phyloP scores from a whole-genome alignment of 2,113 vertebrate species.

The Desmodus rotundus region DNA sequence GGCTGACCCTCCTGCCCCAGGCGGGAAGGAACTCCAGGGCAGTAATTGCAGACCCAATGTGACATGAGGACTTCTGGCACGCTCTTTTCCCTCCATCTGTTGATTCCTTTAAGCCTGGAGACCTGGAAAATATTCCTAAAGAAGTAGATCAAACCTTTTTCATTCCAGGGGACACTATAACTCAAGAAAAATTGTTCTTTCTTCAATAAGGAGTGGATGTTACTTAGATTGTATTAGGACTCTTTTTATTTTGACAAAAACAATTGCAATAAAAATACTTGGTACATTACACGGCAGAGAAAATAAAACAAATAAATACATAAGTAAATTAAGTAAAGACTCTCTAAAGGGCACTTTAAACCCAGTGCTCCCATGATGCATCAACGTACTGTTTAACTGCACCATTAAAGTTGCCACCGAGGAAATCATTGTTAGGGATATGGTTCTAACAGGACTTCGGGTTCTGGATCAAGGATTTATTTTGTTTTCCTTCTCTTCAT shows the following conservation, averaged over 20 bases:
- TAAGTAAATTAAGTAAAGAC: not conserved
- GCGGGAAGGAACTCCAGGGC: not conserved
- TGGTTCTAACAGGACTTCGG: not conserved
- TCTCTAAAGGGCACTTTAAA: conserved; percentile 15
- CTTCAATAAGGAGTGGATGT: not conserved
- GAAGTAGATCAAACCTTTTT: not conserved
- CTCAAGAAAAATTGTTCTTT: conserved; percentile 29
- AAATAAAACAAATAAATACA: not conserved
- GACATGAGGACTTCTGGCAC: not conserved
- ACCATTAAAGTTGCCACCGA: not conserved
- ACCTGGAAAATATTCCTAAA: not conserved
- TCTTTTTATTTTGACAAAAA: not conserved
- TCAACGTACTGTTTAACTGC: not conserved
- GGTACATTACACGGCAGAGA: not conserved
- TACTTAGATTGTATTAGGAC: not conserved
- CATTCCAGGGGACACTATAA: not conserved
- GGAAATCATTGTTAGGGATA: not conserved
- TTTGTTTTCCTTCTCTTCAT: not conserved
- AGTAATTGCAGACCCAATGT: not conserved
- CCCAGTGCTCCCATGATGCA: rapidly evolving
- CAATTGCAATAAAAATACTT: not conserved
- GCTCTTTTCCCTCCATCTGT: not conserved
- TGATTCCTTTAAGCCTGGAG: not conserved
- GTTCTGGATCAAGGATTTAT: not conserved
- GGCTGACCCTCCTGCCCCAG: not conserved